Percentiles rank a stretch among this genome's conserved stretches.
Evolutionary conservation across 2,797 vertebrate species (phyloP).

Genomic region (Cygnus olor): DNA sequence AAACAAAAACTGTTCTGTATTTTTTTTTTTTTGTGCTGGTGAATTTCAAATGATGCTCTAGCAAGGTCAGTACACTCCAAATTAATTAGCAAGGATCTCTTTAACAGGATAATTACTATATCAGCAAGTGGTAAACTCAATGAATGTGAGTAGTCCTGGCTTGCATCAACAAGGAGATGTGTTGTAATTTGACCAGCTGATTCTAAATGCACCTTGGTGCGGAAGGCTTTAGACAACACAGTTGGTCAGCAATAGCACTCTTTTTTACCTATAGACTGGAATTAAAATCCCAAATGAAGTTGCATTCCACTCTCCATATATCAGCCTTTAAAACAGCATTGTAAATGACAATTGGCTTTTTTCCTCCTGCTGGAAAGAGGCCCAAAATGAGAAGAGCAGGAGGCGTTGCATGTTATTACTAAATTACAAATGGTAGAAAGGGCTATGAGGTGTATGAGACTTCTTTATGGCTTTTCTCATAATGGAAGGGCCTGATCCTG

Average conservation of each 20-base stretch:
- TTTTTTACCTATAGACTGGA: not conserved
- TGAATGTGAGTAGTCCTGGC: not conserved
- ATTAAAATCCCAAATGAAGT: slow-evolving; percentile 22
- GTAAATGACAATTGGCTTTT: not conserved
- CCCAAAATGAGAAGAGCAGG: not conserved
- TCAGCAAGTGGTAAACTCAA: slow-evolving; percentile 39
- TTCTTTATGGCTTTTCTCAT: not conserved
- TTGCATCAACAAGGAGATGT: not conserved
- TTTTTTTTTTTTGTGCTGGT: slow-evolving; percentile 37
- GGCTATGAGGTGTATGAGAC: not conserved
- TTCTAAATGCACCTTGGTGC: not conserved
- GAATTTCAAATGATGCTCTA: slow-evolving; percentile 47
- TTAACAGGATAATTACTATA: slow-evolving; percentile 40
- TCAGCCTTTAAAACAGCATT: not conserved
- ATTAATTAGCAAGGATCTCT: slow-evolving; percentile 58
- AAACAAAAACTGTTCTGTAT: not conserved
- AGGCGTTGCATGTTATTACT: not conserved
- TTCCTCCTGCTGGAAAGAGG: not conserved
- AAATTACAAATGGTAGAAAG: not conserved
- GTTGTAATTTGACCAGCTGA: not conserved
- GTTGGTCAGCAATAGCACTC: not conserved
- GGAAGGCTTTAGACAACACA: slow-evolving; percentile 1
- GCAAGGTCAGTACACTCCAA: slow-evolving; percentile 23
- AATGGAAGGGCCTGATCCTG: not conserved
- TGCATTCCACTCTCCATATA: not conserved